These are phyloP conservation scores for Cryptocheilus praepositus DNA, from an alignment of 2,888 invertebrate species.

Conservation along the genomic window DNA sequence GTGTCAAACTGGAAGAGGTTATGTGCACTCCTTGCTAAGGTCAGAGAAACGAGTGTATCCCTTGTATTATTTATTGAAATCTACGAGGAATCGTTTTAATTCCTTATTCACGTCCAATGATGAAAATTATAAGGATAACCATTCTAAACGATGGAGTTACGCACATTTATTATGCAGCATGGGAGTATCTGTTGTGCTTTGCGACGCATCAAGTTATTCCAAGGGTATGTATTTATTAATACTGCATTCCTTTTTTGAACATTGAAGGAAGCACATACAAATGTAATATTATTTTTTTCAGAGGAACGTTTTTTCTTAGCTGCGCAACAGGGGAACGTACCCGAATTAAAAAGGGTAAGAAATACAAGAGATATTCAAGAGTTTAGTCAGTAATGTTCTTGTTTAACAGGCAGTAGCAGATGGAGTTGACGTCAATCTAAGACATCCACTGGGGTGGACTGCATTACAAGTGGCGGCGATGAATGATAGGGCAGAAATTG, in stretches of 20 bases:
- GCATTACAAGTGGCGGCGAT: constrained; percentile 90
- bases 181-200: constrained; percentile 55
- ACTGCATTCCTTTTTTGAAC: constrained; percentile 2
- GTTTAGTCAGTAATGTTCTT: neutral
- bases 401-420: constrained; percentile 73
- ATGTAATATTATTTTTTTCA: constrained; percentile 44
- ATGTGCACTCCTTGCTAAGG: constrained; percentile 38
- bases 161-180: constrained; percentile 50
- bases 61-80: constrained; percentile 37
- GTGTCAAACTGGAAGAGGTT: constrained; percentile 54
- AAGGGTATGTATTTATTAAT: constrained; percentile 49
- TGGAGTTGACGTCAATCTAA: constrained; percentile 80
- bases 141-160: constrained; percentile 18
- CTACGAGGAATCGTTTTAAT: constrained; percentile 4
- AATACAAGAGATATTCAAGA: constrained; percentile 8
- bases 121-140: constrained; percentile 22
- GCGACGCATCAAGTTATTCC: constrained; percentile 47
- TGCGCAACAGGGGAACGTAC: constrained; percentile 76
- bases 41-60: constrained; percentile 34
- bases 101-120: constrained; percentile 9
- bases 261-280: constrained; percentile 3
- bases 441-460: constrained; percentile 91
- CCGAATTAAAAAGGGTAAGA: constrained; percentile 75
- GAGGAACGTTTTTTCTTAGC: constrained; percentile 77
- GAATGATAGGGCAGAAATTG: constrained; percentile 81